These are phyloP conservation scores for Trachymyrmex septentrionalis DNA, from an alignment of 1,140 invertebrate genomes.

Conservation along the genomic window DNA sequence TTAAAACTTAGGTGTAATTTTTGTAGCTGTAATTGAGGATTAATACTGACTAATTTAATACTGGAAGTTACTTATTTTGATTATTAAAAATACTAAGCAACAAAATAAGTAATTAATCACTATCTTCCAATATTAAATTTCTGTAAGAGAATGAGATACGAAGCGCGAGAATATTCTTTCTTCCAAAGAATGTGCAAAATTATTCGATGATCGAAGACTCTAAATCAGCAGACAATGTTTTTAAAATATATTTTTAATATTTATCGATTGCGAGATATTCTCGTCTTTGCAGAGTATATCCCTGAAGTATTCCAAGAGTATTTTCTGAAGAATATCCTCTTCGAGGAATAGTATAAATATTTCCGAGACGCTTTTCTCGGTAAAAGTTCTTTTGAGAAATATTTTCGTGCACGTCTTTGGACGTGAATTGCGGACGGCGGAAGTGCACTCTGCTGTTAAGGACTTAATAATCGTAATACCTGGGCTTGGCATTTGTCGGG, in stretches of 20 bases:
- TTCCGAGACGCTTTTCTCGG: background rate
- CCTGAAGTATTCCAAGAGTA: background rate
- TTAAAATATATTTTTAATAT: too few species aligned
- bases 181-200: background rate
- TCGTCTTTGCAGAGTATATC: background rate
- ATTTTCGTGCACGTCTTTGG: background rate
- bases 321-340: background rate
- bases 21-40: too few species aligned
- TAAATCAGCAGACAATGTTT: too few species aligned
- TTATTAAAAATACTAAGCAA: too few species aligned
- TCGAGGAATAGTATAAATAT: background rate
- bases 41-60: too few species aligned
- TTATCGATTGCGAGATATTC: background rate
- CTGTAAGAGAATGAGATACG: too few species aligned
- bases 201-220: background rate
- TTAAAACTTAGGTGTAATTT: too few species aligned
- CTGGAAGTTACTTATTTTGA: too few species aligned
- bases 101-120: too few species aligned
- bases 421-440: constrained; percentile 34
- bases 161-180: background rate
- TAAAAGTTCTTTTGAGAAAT: background rate
- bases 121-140: too few species aligned
- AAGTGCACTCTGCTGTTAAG: constrained; percentile 14
- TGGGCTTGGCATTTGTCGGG: constrained; percentile 70
- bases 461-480: constrained; percentile 39